These are phyloP conservation scores for Nasua narica DNA, from an alignment of 2,797 vertebrate species.

Conservation along the genomic window DNA sequence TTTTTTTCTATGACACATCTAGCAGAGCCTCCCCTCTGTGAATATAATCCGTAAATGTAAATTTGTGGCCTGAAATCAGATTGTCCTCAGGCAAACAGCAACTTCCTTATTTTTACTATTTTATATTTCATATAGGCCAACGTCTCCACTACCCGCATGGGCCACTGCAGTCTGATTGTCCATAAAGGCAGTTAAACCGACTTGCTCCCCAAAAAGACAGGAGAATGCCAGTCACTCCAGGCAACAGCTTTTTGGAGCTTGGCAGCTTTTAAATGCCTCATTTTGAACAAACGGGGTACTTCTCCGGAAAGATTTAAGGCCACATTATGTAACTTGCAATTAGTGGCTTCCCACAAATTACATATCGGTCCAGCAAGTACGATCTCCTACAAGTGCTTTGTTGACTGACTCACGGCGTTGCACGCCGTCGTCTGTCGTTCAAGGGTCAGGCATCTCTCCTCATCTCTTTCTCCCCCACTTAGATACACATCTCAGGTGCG, in stretches of 20 bases:
- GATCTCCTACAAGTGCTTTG: constrained; percentile 73
- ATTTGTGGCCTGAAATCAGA: neutral
- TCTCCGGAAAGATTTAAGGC: constrained; percentile 80
- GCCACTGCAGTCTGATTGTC: neutral
- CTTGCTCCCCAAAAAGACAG: neutral
- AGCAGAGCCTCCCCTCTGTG: neutral
- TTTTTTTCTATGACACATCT: neutral
- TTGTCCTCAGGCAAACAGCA: neutral
- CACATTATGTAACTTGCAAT: constrained; percentile 79
- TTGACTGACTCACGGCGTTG: constrained; percentile 68
- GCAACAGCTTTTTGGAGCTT: constrained; percentile 74
- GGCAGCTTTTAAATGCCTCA: constrained; percentile 75
- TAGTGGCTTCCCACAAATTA: constrained; percentile 85
- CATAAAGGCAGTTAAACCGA: neutral
- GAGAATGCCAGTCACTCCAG: neutral
- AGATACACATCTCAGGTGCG: constrained; percentile 29
- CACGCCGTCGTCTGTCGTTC: constrained; percentile 73
- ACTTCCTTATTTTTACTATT: neutral
- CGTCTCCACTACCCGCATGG: neutral
- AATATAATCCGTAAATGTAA: neutral
- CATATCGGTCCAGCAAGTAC: constrained; percentile 73
- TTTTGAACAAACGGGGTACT: constrained; percentile 75
- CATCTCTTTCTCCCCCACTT: constrained; percentile 29
- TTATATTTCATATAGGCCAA: neutral
- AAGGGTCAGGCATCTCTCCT: constrained; percentile 65